Conservation (phyloP, 2,888 invertebrate species). For the Orgyia antiqua region DNA sequence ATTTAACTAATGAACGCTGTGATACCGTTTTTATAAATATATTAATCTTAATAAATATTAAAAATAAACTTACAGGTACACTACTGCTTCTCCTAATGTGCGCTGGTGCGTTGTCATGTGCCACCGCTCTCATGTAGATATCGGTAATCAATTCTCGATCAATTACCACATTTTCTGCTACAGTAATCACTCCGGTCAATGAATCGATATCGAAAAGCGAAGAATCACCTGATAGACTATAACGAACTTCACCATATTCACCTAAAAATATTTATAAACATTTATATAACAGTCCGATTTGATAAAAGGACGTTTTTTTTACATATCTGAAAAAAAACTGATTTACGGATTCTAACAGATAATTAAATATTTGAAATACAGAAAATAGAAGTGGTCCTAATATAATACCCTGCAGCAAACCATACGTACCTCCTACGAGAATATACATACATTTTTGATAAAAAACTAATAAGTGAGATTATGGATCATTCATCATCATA, state of each 20-base stretch:
- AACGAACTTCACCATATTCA: constrained; percentile 86
- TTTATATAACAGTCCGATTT: background rate
- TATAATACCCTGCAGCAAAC: too few species aligned
- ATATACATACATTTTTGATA: too few species aligned
- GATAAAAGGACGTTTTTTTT: too few species aligned
- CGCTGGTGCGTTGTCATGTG: constrained; percentile 87
- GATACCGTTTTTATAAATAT: too few species aligned
- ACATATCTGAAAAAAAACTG: background rate
- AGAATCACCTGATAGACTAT: constrained; percentile 86
- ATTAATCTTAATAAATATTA: too few species aligned
- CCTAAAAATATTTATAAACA: constrained; percentile 45
- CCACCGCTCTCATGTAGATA: constrained; percentile 87
- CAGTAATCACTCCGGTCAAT: constrained; percentile 85
- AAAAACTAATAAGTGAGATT: too few species aligned
- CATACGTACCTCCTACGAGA: too few species aligned
- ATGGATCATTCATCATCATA: too few species aligned
- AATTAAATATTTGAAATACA: too few species aligned
- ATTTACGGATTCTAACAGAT: too few species aligned
- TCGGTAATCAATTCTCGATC: constrained; percentile 87
- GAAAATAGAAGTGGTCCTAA: too few species aligned
- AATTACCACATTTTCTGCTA: constrained; percentile 83
- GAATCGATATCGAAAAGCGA: constrained; percentile 85
- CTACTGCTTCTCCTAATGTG: constrained; percentile 84
- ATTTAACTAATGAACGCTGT: too few species aligned
- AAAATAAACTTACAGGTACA: constrained; percentile 79